Base-by-base conservation (phyloP, 2,888 invertebrate species). In the Andrena bicolor region DNA sequence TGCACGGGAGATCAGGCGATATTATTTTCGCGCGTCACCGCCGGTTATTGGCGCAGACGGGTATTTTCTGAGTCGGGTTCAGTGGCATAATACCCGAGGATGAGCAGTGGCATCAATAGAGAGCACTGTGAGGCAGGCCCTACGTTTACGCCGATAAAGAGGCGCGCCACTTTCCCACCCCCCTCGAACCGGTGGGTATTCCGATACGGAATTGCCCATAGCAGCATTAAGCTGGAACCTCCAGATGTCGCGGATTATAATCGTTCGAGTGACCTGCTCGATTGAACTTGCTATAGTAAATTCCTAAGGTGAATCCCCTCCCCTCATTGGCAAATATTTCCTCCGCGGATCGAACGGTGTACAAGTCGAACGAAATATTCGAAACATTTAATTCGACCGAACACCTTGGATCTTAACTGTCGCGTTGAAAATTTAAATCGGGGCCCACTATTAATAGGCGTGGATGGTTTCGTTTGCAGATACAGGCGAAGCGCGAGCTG, bases 401-500 rank as follows among this genome's bases (percentile, higher is more conserved):
- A 35, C 35, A 35, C 35, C 10, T 35, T 3, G 3, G 13, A 10
- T 13, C 35, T 35, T 35, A 13, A 35, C 4, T 41, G 41, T 41
- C 41, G 13, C 13, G 41, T 41, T 41, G 13, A 13, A 41, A 41
- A 13, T 41, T 41, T 13, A 41, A 13, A 51, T 51, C 51, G 5
- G 5, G 20, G 51, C 51, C 20, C 32, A 5, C 16, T 63, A 41
- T 41, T 63, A 63, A 63, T 32, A 41, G 6, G 20, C 23, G 6
- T 23, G 5, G 16, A 35, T 23, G 53, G 2, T 20, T 20, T 2
- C 23, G 23, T 56, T 41, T 95, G 23, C 95, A 97, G 96, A 95
- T 97, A 94, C 97, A 97, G 95, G 96, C 96, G 94, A 98, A 98
- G 95, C 96, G 98, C 90, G 97, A 98, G 95, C 96, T 97, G 95